These are phyloP conservation scores for Phrynocephalus forsythii DNA, from an alignment of 2,797 vertebrate genomes.

Conservation along the genomic window DNA sequence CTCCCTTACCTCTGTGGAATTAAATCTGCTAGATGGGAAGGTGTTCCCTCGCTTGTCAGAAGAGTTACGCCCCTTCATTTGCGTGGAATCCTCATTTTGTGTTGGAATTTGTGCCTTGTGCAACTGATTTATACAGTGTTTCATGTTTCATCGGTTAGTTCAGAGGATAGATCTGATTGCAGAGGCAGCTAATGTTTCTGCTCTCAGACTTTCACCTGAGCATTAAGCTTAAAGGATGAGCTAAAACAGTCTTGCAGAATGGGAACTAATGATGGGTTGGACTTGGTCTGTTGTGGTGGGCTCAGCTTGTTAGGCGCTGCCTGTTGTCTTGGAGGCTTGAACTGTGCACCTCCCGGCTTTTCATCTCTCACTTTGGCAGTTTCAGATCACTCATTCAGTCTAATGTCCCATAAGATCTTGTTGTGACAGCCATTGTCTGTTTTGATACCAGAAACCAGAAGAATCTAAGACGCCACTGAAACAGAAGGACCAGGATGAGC, in stretches of 20 bases:
- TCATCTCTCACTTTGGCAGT: background rate
- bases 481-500: constrained; percentile 90
- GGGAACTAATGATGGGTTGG: background rate
- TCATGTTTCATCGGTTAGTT: background rate
- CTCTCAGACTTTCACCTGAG: no score
- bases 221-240: background rate
- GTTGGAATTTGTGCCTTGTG: background rate
- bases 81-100: background rate
- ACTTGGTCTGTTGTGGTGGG: background rate
- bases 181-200: background rate
- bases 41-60: background rate
- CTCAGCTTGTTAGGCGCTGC: background rate
- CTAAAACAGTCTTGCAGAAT: background rate
- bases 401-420: background rate
- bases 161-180: background rate
- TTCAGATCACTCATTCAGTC: no score
- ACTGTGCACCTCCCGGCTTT: background rate
- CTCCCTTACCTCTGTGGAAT: background rate
- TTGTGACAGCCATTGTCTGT: background rate
- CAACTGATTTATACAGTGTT: background rate
- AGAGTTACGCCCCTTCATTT: background rate
- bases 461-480: constrained; percentile 74
- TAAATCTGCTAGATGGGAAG: background rate
- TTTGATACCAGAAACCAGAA: constrained; percentile 79
- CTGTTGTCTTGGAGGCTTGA: background rate